Conservation (phyloP, 2,113 vertebrate genomes). For the Pomatostomus ruficeps region DNA sequence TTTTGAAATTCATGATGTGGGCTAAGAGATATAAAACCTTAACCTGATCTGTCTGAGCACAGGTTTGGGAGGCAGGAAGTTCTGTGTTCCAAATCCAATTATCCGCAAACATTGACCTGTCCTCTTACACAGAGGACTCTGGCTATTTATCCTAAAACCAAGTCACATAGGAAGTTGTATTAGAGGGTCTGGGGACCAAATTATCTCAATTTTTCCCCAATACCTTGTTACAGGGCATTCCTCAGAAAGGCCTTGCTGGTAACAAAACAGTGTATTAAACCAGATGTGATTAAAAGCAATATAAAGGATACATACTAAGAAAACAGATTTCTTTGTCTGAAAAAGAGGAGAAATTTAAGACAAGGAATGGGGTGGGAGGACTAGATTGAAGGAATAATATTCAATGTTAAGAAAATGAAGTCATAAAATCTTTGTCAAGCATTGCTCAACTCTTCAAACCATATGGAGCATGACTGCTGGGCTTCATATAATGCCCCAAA, state of each 20-base stretch:
- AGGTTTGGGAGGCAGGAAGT: not conserved
- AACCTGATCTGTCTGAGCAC: not conserved
- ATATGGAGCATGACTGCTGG: conserved; percentile 53
- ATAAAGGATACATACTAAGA: not conserved
- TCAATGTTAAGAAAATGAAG: conserved; percentile 63
- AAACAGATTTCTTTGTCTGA: conserved; percentile 33
- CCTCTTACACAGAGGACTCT: not conserved
- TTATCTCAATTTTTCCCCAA: not conserved
- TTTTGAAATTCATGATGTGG: not conserved
- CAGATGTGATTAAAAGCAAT: conserved; percentile 8
- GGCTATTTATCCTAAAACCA: not conserved
- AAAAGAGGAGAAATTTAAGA: conserved; percentile 17
- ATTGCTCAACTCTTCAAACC: conserved; percentile 57
- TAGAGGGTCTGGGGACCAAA: not conserved
- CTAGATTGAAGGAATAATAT: conserved; percentile 49
- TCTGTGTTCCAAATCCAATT: not conserved
- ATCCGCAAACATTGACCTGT: not conserved
- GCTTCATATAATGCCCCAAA: conserved; percentile 53
- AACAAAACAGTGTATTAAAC: not conserved
- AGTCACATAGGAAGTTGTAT: not conserved
- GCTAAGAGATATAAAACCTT: not conserved
- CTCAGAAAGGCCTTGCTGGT: not conserved
- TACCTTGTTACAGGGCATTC: not conserved
- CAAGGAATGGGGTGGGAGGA: not conserved
- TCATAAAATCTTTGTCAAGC: conserved; percentile 59